Evolutionary conservation across 2,113 vertebrate genomes (phyloP).

Genomic region (Gobiocypris rarus): DNA sequence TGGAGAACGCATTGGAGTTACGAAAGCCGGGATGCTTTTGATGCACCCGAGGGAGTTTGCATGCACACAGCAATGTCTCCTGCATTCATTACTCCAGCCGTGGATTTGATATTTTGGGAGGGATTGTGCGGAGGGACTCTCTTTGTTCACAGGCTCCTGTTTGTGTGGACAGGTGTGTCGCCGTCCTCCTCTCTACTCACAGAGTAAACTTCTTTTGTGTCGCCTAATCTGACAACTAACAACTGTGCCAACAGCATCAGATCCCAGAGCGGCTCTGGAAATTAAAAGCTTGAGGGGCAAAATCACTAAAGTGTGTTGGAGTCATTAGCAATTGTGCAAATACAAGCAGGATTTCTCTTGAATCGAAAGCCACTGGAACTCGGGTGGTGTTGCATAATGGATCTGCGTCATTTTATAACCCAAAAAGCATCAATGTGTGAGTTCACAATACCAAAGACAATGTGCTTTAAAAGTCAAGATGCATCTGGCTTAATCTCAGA

Average conservation of each 20-base stretch:
- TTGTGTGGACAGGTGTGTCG: constrained; percentile 40
- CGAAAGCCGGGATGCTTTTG: constrained; percentile 20
- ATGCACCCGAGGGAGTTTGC: constrained; percentile 11
- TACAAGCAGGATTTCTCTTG: background rate
- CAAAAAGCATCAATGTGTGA: background rate
- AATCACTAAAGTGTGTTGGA: background rate
- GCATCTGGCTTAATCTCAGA: background rate
- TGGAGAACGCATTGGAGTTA: constrained; percentile 17
- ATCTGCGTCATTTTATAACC: background rate
- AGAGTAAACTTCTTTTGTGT: constrained; percentile 21
- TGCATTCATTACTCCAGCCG: background rate
- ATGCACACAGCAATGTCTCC: background rate
- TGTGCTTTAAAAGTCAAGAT: background rate
- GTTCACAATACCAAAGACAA: background rate
- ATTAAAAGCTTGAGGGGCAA: background rate
- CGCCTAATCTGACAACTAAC: background rate
- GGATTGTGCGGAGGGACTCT: background rate
- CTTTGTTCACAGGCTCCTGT: background rate
- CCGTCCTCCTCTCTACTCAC: background rate
- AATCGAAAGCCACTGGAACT: background rate
- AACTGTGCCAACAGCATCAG: background rate
- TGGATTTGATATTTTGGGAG: background rate
- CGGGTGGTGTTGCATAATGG: background rate
- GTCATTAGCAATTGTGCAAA: background rate
- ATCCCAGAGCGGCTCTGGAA: background rate